Evolutionary conservation across 2,113 vertebrate genomes (phyloP), one percentile per base, ranked within the genome.

Genomic region (Chaetodon auriga): DNA sequence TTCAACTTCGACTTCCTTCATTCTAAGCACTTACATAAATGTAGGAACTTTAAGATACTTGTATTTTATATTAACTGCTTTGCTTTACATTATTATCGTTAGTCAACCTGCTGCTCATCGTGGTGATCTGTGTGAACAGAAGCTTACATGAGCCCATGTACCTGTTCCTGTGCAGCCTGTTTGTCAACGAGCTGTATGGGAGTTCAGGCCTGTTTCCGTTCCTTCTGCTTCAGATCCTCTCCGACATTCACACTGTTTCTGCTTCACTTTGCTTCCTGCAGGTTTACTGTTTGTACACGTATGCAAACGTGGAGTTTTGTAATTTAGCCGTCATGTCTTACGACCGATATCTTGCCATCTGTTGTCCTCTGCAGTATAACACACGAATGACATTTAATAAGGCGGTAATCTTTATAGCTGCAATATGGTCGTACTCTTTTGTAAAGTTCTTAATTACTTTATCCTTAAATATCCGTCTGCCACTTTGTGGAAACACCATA

Each of bases 121-220:
- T n/a, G n/a, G n/a, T n/a, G n/a, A n/a, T n/a, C n/a, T n/a, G n/a
- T n/a, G n/a, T n/a, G n/a, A n/a, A n/a, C n/a, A n/a, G n/a, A n/a
- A n/a, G n/a, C n/a, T n/a, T n/a, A n/a, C n/a, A n/a, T n/a, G n/a
- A n/a, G n/a, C n/a, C n/a, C n/a, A n/a, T n/a, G n/a, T n/a, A n/a
- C n/a, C n/a, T 93, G 19, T 87, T 93, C 10, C 66, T 93, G 19
- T 91, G 91, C 68, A 83, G 71, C 66, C 75, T 94, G 81, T 90
- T 77, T 87, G 46, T 86, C 2, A 92, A 93, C 83, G 86, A 91
- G 46, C 82, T 94, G 13, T 92, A 90, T 48, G 91, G 91, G 4
- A 83, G 80, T 30, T 35, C 60, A 5, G 66, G 18, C 0, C 6
- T 87, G 21, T 80, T 87, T 43, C 85, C 85, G 3, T 30, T 76